phyloP scores from a whole-genome alignment of 2,113 vertebrate genomes.

The Halcyon senegalensis region DNA sequence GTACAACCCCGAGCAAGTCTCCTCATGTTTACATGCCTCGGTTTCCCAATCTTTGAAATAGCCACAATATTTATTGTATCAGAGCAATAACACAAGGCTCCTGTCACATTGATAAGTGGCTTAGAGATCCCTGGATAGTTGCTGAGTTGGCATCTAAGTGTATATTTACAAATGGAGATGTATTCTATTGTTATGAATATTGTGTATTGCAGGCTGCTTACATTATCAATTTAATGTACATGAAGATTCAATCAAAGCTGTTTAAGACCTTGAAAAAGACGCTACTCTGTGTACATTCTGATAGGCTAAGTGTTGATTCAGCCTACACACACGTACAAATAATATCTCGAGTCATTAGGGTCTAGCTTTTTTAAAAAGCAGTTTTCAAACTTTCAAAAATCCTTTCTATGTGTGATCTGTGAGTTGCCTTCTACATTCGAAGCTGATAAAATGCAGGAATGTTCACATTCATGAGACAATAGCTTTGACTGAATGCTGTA shows the following conservation, averaged over 20 bases:
- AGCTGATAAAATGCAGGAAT: constrained; percentile 77
- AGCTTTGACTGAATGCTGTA: constrained; percentile 76
- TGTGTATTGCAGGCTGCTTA: constrained; percentile 22
- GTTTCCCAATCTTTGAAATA: neutral
- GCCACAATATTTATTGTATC: neutral
- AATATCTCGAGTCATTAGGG: constrained; percentile 74
- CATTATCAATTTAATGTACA: constrained; percentile 54
- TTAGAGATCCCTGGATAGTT: constrained; percentile 1
- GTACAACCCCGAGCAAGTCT: neutral
- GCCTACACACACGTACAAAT: constrained; percentile 56
- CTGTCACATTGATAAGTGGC: neutral
- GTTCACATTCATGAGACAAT: constrained; percentile 83
- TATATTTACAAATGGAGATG: constrained; percentile 45
- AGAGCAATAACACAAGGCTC: neutral
- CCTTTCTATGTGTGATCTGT: constrained; percentile 71
- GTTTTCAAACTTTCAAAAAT: constrained; percentile 77
- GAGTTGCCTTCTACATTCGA: constrained; percentile 62
- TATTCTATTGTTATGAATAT: constrained; percentile 24
- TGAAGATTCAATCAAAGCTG: constrained; percentile 41
- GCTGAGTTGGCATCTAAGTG: constrained; percentile 28
- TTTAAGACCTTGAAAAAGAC: constrained; percentile 72
- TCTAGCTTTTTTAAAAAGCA: constrained; percentile 70
- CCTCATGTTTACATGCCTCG: neutral
- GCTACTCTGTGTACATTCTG: constrained; percentile 35
- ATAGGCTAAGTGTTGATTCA: constrained; percentile 68